These are phyloP conservation scores for Clistopyga incitator DNA, from an alignment of 2,888 invertebrate species.

Conservation along the genomic window DNA sequence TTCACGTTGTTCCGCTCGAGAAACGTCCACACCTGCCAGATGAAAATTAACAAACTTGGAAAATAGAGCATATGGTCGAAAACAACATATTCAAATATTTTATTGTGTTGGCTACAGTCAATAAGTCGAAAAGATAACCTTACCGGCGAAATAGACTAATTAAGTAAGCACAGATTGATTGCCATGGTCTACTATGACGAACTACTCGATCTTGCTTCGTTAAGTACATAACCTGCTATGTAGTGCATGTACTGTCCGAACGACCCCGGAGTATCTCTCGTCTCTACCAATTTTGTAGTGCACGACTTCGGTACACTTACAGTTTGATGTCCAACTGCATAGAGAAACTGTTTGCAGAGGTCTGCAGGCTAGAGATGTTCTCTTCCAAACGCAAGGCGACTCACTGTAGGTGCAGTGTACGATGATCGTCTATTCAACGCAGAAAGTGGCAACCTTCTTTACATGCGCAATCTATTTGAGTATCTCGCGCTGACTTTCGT, in stretches of 20 bases:
- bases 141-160: background rate
- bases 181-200: background rate
- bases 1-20: too few species aligned
- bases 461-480: constrained; percentile 7
- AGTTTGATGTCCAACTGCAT: background rate
- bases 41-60: too few species aligned
- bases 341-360: constrained; percentile 4
- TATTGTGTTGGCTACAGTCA: too few species aligned
- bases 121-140: background rate
- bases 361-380: background rate
- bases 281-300: background rate
- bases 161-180: background rate
- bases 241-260: background rate
- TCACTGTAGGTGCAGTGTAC: background rate
- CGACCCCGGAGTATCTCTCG: background rate
- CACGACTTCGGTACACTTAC: background rate
- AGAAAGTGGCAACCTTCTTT: constrained; percentile 13
- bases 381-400: background rate
- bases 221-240: background rate
- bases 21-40: too few species aligned
- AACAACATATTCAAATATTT: too few species aligned
- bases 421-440: constrained; percentile 21
- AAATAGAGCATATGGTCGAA: too few species aligned
- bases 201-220: background rate
- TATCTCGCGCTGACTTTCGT: constrained; percentile 3